Conservation (phyloP, 2,113 vertebrate genomes). For the Corythoichthys intestinalis region DNA sequence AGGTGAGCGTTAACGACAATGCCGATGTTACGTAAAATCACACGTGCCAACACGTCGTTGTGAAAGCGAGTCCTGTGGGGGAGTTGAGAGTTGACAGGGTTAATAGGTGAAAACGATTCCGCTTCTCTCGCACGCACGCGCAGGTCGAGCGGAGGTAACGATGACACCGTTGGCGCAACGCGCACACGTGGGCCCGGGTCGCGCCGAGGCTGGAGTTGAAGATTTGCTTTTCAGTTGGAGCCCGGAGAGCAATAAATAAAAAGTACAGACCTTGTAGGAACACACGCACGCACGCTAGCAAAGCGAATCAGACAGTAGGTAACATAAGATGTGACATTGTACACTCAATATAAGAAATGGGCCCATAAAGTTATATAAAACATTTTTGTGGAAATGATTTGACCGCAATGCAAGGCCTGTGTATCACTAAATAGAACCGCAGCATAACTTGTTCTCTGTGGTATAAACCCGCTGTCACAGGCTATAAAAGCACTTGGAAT, state of each 20-base stretch:
- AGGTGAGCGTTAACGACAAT: slow-evolving; percentile 51
- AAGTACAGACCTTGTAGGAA: slow-evolving; percentile 24
- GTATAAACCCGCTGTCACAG: neutral
- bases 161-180: slow-evolving; percentile 28
- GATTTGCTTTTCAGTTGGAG: slow-evolving; percentile 54
- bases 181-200: slow-evolving; percentile 28
- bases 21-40: slow-evolving; percentile 30
- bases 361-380: slow-evolving; percentile 8
- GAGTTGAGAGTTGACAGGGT: slow-evolving; percentile 28
- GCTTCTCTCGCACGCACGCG: neutral
- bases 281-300: slow-evolving; percentile 24
- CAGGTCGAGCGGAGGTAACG: slow-evolving; percentile 46
- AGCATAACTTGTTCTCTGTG: neutral
- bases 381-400: neutral
- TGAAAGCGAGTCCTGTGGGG: slow-evolving; percentile 8
- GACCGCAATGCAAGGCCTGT: neutral
- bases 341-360: neutral
- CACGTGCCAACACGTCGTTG: slow-evolving; percentile 15
- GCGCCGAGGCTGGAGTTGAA: slow-evolving; percentile 50
- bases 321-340: slow-evolving; percentile 1
- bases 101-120: slow-evolving; percentile 53
- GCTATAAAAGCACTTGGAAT: neutral
- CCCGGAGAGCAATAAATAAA: slow-evolving; percentile 55
- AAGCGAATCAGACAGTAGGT: slow-evolving; percentile 1
- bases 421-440: slow-evolving; percentile 2